Conservation (phyloP, 1,140 invertebrate genomes). For the Myzus persicae region DNA sequence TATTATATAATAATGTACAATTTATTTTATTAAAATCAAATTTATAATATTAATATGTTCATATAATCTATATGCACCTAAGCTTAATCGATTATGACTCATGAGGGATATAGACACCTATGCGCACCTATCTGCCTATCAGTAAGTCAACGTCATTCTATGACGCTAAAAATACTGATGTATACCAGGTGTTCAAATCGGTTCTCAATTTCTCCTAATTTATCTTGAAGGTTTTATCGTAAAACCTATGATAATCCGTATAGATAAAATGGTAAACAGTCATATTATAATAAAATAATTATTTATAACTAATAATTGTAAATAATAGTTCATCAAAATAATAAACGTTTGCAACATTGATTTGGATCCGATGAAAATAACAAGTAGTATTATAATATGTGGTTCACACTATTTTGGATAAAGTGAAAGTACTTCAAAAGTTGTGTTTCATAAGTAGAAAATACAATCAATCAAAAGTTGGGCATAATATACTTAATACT, state of each 20-base stretch:
- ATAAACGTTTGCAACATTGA: background rate
- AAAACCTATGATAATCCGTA: too few relatives aligned
- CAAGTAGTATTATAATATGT: background rate
- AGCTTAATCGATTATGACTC: background rate
- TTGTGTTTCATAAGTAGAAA: too few relatives aligned
- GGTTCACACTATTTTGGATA: background rate
- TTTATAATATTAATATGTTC: background rate
- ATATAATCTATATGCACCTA: background rate
- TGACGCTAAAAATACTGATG: too few relatives aligned
- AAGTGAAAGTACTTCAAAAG: too few relatives aligned
- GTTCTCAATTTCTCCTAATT: too few relatives aligned
- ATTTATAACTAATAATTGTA: background rate
- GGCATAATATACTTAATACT: too few relatives aligned
- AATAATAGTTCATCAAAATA: background rate
- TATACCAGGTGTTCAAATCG: too few relatives aligned
- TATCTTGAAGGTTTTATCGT: too few relatives aligned
- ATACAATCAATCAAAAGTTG: too few relatives aligned
- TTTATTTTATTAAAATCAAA: background rate
- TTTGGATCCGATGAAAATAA: background rate
- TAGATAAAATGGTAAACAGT: too few relatives aligned
- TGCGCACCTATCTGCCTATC: background rate
- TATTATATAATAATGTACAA: background rate
- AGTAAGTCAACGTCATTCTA: too few relatives aligned
- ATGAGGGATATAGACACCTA: background rate
- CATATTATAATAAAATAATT: background rate